A percentile compares a stretch with the other conserved stretches of the same genome.
These are phyloP conservation scores for Malurus elegans DNA, from an alignment of 2,113 vertebrate species.

Conservation along the genomic window DNA sequence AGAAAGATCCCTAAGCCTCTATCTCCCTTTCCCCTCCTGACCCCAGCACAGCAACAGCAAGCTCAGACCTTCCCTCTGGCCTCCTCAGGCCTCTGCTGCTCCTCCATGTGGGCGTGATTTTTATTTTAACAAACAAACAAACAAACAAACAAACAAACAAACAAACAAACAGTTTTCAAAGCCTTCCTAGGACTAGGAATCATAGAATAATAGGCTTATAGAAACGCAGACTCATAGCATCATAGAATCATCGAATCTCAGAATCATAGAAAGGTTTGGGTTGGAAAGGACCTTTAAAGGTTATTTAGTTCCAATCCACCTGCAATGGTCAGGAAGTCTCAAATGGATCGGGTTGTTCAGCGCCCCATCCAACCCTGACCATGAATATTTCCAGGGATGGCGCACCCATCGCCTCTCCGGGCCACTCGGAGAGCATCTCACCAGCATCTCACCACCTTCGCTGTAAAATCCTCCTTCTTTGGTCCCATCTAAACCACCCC, in stretches of 20 bases:
- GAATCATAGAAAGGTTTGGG: neutral
- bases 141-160: neutral
- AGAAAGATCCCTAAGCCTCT: neutral
- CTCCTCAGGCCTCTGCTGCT: neutral
- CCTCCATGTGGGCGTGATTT: neutral
- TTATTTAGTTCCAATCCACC: neutral
- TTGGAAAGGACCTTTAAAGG: neutral
- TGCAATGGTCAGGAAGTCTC: neutral
- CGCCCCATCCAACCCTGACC: neutral
- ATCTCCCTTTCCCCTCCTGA: neutral
- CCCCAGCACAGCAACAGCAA: neutral
- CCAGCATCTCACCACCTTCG: neutral
- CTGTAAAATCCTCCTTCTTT: neutral
- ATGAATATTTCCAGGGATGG: neutral
- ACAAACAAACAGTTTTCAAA: neutral
- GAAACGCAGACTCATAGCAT: neutral
- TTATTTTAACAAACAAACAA: neutral
- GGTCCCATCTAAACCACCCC: too few species aligned
- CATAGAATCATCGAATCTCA: rapidly evolving
- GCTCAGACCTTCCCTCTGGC: neutral
- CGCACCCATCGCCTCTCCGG: neutral
- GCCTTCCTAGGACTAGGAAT: neutral
- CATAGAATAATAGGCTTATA: neutral
- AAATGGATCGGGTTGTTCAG: neutral
- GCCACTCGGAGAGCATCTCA: too few species aligned